Evolutionary conservation across 37 sponge, comb jelly and placozoan genomes (phyloP), one percentile per base, ranked within the genome.

Genomic region (Cliona cf. orientalis): DNA sequence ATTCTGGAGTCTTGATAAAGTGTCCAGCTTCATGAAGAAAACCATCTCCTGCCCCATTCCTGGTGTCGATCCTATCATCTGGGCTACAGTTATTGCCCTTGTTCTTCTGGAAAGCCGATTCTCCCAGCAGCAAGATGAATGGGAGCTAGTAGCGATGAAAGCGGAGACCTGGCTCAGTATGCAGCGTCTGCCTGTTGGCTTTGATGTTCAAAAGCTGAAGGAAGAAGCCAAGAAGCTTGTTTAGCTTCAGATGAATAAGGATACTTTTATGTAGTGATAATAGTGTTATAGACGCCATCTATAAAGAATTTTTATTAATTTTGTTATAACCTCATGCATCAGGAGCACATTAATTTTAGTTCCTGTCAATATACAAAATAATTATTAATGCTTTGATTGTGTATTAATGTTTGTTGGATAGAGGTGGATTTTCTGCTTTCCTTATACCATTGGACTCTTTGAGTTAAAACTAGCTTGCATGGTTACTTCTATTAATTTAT

Each of bases 71-170:
- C 53, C 60, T 37, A 61, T 39, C 11, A 65, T 82, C 19, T 91
- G 91, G 91, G 83, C 81, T 11, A 91, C 92, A 7, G 57, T 79
- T 22, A 56, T 87, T 33, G 74, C 56, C 14, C 26, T 86, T 70
- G 46, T 56, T 33, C 67, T 64, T 49, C 63, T 87, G 40, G 84
- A 87, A 60, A 62, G 26, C n/a, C 66, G 79, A 68, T 69, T 35
- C 55, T 9, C 65, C 2, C 58, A 38, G 26, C 79, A 74, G 63
- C 21, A 87, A 35, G 89, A 92, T 43, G 85, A 92, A 69, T 92
- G 92, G 92, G 84, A 92, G 71, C 81, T 92, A 60, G 56, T 92
- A 19, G 85, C 84, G 37, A 79, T 83, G 81, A 92, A 92, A 68
- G 88, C 85, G 33, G 79, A 80, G 71, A 38, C 28, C 23, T 92